Conservation (phyloP, 2,113 vertebrate genomes). For the Siniperca knerii region DNA sequence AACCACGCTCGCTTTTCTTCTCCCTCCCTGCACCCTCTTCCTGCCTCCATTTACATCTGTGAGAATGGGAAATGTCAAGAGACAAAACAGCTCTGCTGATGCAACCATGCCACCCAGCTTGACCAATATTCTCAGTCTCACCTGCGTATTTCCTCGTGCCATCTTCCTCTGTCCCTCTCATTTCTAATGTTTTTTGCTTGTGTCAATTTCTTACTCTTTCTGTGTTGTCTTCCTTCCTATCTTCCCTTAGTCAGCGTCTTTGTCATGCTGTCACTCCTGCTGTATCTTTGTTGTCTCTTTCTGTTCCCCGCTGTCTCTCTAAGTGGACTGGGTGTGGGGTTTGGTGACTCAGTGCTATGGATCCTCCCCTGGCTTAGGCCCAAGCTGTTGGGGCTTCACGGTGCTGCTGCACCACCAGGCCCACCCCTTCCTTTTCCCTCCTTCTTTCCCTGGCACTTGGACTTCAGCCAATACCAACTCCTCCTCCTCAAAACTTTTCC, state of each 20-base stretch:
- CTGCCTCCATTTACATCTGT: conserved; percentile 46
- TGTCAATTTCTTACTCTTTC: neutral
- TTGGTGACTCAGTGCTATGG: conserved; percentile 72
- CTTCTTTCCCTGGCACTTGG: conserved; percentile 32
- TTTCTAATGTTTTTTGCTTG: neutral
- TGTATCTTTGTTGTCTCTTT: conserved; percentile 26
- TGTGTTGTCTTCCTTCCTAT: neutral
- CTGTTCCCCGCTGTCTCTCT: conserved; percentile 47
- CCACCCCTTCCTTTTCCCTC: conserved; percentile 36
- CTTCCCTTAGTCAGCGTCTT: conserved; percentile 38
- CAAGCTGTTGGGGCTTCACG: conserved; percentile 45
- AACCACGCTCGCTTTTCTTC: conserved; percentile 10
- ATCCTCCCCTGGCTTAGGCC: conserved; percentile 67
- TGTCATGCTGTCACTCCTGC: conserved; percentile 31
- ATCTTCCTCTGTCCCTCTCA: neutral
- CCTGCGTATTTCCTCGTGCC: conserved; percentile 5
- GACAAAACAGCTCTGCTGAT: conserved; percentile 31
- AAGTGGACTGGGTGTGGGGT: conserved; percentile 62
- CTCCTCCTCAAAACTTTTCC: conserved; percentile 34
- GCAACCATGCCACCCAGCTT: conserved; percentile 9
- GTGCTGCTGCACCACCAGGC: conserved; percentile 50
- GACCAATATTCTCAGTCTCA: neutral
- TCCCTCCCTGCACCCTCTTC: conserved; percentile 27
- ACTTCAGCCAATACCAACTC: conserved; percentile 19
- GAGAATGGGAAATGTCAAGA: conserved; percentile 62